Conservation (phyloP, 92 coral and sea anemone genomes). For the Palythoa caribaeorum region DNA sequence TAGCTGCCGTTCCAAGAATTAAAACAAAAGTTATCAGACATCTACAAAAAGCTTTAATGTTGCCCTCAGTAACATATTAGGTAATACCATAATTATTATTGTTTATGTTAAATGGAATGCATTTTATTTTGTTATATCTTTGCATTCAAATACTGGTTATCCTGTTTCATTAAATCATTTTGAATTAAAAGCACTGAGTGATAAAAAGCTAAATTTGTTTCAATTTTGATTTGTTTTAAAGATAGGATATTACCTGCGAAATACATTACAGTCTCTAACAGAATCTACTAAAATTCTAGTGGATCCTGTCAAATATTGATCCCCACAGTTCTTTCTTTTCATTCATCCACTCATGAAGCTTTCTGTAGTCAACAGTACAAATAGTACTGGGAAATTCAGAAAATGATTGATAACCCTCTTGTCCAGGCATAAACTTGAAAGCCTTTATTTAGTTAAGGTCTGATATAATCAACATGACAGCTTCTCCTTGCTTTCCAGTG, state of each 20-base stretch:
- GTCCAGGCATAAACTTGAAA: conserved; percentile 56
- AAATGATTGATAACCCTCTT: conserved; percentile 65
- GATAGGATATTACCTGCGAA: not conserved
- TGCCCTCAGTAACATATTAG: too few relatives aligned
- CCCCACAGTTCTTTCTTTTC: conserved; percentile 64
- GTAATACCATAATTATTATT: not conserved
- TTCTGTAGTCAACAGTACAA: conserved; percentile 63
- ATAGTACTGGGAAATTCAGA: conserved; percentile 51
- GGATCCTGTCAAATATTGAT: conserved; percentile 49
- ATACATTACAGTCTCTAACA: not conserved
- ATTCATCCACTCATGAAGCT: conserved; percentile 73
- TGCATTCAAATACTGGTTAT: not conserved
- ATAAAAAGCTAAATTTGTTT: not conserved
- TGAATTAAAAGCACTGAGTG: conserved; percentile 8
- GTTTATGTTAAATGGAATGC: not conserved
- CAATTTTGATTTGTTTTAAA: not conserved
- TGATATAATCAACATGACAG: conserved; percentile 61
- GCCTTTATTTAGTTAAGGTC: conserved; percentile 54
- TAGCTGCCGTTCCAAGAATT: too few relatives aligned
- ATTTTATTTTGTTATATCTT: not conserved
- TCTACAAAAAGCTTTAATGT: too few relatives aligned
- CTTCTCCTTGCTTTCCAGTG: conserved; percentile 50
- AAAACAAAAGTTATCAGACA: too few relatives aligned
- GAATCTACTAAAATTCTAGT: conserved; percentile 1
- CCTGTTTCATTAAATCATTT: not conserved